These are phyloP conservation scores for Nylanderia fulva DNA, from an alignment of 1,140 invertebrate species.

Conservation along the genomic window DNA sequence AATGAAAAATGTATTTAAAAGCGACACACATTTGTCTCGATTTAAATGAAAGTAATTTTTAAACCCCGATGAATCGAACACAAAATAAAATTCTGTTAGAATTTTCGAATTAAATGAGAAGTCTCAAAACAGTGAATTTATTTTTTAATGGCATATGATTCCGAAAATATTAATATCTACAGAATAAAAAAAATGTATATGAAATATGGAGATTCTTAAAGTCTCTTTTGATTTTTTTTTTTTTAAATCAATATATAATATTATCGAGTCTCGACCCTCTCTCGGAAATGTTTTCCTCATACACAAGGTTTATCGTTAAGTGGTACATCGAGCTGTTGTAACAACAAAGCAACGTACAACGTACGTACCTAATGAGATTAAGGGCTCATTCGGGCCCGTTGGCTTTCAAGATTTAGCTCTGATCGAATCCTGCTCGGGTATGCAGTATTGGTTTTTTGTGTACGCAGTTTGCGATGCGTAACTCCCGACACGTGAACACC, in stretches of 20 bases:
- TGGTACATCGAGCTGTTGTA: not conserved
- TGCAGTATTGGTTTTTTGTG: constrained; percentile 58
- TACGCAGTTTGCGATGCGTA: not conserved
- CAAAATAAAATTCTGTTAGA: not conserved
- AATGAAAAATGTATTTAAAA: not conserved
- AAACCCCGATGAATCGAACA: not conserved
- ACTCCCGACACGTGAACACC: constrained; percentile 4
- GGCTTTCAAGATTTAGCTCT: constrained; percentile 22
- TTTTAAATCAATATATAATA: not conserved
- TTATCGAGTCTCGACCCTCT: not conserved
- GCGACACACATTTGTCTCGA: not conserved
- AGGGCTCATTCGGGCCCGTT: not conserved
- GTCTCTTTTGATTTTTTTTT: not conserved
- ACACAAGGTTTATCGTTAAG: not conserved
- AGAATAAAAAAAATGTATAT: too few species aligned
- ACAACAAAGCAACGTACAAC: not conserved
- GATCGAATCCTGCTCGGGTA: not conserved
- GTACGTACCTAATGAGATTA: constrained; percentile 41
- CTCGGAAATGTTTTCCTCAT: not conserved
- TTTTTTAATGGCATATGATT: not conserved
- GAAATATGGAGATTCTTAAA: too few species aligned
- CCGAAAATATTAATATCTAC: not conserved
- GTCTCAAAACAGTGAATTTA: not conserved
- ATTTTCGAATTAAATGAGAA: not conserved
- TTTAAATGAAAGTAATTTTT: not conserved